A percentile compares a stretch with the other conserved stretches of the same genome.
These are phyloP conservation scores for Microcebus ravelobensis DNA, from an alignment of 2,113 vertebrate genomes.

Conservation along the genomic window DNA sequence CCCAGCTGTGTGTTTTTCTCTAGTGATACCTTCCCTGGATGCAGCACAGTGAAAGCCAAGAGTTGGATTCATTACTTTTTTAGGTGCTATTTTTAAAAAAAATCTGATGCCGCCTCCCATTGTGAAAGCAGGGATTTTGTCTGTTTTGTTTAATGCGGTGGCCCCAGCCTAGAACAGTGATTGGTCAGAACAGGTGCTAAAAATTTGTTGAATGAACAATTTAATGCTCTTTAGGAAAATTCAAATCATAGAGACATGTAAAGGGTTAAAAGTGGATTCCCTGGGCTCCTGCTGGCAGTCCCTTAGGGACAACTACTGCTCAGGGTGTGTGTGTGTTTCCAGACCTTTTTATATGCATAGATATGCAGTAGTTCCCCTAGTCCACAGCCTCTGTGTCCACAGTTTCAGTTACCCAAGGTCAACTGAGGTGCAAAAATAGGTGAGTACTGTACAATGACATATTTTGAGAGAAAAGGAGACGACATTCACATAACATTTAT, in stretches of 20 bases:
- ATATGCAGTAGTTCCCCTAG: background rate
- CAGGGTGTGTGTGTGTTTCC: background rate
- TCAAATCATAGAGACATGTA: background rate
- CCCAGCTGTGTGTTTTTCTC: background rate
- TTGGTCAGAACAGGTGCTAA: background rate
- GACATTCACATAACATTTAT: too few species aligned
- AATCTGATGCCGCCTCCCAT: background rate
- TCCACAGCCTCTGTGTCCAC: background rate
- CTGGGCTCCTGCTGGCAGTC: background rate
- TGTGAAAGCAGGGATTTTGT: background rate
- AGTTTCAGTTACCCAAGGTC: background rate
- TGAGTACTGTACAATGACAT: background rate
- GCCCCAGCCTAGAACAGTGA: background rate
- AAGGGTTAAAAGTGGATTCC: background rate
- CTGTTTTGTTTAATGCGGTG: background rate
- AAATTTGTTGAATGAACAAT: background rate
- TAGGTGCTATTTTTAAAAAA: background rate
- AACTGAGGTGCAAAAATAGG: background rate
- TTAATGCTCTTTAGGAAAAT: background rate
- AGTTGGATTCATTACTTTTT: background rate
- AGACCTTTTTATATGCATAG: background rate
- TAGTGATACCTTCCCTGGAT: background rate
- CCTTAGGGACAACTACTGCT: background rate
- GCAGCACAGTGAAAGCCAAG: background rate
- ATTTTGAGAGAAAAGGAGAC: too few species aligned